Evolutionary conservation across 2,113 vertebrate species (phyloP).

Genomic region (Atrichornis clamosus): DNA sequence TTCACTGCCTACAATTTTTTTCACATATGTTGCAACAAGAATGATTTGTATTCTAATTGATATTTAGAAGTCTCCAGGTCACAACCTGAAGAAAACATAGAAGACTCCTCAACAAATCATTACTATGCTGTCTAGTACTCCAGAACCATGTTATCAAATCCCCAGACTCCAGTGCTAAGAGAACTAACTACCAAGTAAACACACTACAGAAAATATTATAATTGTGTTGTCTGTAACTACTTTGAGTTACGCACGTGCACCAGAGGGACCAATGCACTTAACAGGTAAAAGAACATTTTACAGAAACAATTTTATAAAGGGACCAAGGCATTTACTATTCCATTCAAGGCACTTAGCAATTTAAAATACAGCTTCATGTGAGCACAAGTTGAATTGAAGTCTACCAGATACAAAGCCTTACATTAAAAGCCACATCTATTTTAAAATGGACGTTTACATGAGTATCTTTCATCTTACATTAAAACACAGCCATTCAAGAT

Average conservation of each 20-base stretch:
- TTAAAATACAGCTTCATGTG: not conserved
- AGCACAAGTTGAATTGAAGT: not conserved
- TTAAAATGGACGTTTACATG: conserved; percentile 17
- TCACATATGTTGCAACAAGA: not conserved
- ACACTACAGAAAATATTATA: not conserved
- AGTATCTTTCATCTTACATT: not conserved
- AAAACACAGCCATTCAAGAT: not conserved
- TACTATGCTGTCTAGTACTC: not conserved
- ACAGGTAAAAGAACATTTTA: not conserved
- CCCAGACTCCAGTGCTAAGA: not conserved
- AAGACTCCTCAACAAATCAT: not conserved
- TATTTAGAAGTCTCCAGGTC: not conserved
- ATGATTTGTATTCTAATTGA: not conserved
- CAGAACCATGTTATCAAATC: not conserved
- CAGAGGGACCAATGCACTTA: not conserved
- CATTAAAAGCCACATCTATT: not conserved
- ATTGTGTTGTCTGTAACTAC: not conserved
- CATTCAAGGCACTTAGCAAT: not conserved
- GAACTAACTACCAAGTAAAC: not conserved
- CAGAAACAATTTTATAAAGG: not conserved
- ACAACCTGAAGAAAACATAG: not conserved
- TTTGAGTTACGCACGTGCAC: not conserved
- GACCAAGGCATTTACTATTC: not conserved
- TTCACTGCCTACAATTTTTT: not conserved
- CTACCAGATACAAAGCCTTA: not conserved